phyloP scores from a whole-genome alignment of 2,888 invertebrate genomes.

The Hirudinaria manillensis region DNA sequence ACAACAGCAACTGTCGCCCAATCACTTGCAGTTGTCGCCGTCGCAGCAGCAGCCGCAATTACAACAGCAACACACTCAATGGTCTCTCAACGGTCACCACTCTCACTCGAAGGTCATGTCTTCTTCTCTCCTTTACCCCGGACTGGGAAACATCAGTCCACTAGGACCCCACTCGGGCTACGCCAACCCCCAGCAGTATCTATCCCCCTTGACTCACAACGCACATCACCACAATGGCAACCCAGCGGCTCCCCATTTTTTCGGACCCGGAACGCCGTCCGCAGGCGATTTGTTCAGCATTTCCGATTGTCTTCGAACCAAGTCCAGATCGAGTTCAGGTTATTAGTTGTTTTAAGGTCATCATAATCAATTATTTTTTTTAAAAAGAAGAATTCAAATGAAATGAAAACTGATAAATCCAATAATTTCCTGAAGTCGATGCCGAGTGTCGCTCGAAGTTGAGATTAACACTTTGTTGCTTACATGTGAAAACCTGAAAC shows the following conservation, averaged over 20 bases:
- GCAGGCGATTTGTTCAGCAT: constrained; percentile 15
- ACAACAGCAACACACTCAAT: background rate
- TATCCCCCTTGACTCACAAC: background rate
- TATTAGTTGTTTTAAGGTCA: background rate
- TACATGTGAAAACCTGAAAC: too few relatives aligned
- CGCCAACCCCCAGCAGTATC: constrained; percentile 14
- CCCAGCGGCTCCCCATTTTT: background rate
- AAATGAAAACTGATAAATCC: too few relatives aligned
- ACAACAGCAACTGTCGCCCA: background rate
- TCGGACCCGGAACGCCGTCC: background rate
- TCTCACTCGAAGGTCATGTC: background rate
- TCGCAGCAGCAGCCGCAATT: background rate
- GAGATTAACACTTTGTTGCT: too few relatives aligned
- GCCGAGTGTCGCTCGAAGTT: too few relatives aligned
- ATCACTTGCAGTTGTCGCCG: background rate
- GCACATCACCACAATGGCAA: background rate
- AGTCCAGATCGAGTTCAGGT: constrained; percentile 24
- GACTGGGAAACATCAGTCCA: background rate
- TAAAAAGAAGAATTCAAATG: too few relatives aligned
- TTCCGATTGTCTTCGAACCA: constrained; percentile 14
- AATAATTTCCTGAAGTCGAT: too few relatives aligned
- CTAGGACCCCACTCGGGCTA: background rate
- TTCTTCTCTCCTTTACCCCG: constrained; percentile 1
- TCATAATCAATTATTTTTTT: too few relatives aligned
- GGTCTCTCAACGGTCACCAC: background rate